phyloP scores from a whole-genome alignment of 2,888 invertebrate genomes.

The Chromoteleia sp. region DNA sequence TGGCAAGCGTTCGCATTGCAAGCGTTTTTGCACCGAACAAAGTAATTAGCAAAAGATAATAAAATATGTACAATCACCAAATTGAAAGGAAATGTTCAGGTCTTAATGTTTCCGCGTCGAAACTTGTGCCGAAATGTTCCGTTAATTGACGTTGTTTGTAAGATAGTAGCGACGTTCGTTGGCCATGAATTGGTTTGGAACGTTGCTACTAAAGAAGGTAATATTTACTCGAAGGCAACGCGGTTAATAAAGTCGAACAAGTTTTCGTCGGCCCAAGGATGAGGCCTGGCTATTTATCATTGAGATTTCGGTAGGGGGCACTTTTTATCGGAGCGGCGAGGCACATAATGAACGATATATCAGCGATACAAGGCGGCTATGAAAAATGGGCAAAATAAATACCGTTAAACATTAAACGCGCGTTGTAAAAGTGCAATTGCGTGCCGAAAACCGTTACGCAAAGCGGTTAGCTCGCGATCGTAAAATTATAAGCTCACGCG shows the following conservation, averaged over 20 bases:
- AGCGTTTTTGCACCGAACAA: neutral
- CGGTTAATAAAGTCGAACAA: slow-evolving; percentile 37
- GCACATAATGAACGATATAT: slow-evolving; percentile 42
- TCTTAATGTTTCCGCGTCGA: too few species aligned
- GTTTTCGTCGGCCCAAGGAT: slow-evolving; percentile 20
- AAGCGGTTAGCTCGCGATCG: slow-evolving; percentile 42
- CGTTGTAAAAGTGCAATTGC: slow-evolving; percentile 64
- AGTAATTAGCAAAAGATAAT: neutral
- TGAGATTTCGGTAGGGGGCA: slow-evolving; percentile 39
- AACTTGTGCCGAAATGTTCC: neutral
- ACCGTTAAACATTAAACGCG: slow-evolving; percentile 64
- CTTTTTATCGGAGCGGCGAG: slow-evolving; percentile 30
- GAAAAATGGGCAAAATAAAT: slow-evolving; percentile 61
- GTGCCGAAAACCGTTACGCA: slow-evolving; percentile 69
- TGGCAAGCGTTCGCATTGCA: slow-evolving; percentile 20
- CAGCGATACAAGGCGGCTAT: slow-evolving; percentile 43
- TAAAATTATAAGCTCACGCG: slow-evolving; percentile 68
- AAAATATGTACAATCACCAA: too few species aligned
- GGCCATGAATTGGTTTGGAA: slow-evolving; percentile 1
- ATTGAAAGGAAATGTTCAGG: too few species aligned
- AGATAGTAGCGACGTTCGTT: neutral
- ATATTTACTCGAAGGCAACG: slow-evolving; percentile 30
- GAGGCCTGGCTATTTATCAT: slow-evolving; percentile 41
- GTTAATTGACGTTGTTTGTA: neutral
- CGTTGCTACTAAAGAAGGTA: neutral